Percentiles rank a stretch among this genome's conserved stretches.
phyloP scores from a whole-genome alignment of 2,113 vertebrate species.

The Oncorhynchus kisutch region DNA sequence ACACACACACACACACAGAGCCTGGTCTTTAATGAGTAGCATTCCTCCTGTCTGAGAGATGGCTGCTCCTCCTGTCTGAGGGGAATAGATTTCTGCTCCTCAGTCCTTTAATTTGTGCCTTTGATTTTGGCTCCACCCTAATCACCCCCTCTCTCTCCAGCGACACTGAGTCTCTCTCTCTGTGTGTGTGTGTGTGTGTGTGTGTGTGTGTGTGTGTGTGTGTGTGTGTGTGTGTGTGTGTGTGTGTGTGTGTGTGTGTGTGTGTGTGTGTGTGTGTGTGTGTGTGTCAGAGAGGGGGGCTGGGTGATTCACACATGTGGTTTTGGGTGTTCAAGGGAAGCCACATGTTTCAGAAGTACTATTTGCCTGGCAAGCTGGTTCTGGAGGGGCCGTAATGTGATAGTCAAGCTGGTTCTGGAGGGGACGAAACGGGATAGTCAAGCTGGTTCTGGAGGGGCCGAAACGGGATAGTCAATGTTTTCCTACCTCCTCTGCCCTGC shows the following conservation, averaged over 20 bases:
- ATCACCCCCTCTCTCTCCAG: conserved; percentile 26
- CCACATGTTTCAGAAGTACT: conserved; percentile 58
- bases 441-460: too few relatives aligned
- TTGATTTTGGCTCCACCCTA: conserved; percentile 56
- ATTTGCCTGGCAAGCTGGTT: conserved; percentile 55
- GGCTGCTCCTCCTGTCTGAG: conserved; percentile 11
- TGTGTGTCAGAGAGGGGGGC: conserved; percentile 10
- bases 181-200: not conserved
- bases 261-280: not conserved
- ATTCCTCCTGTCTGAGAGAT: conserved; percentile 31
- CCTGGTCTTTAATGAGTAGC: conserved; percentile 59
- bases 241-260: too few relatives aligned
- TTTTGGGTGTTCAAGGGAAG: conserved; percentile 54
- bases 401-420: conserved; percentile 18
- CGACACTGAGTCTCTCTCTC: conserved; percentile 21
- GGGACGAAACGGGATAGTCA: too few relatives aligned
- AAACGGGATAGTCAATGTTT: not conserved
- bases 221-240: conserved; percentile 12
- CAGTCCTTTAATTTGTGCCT: conserved; percentile 63
- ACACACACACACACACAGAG: too few relatives aligned
- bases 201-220: not conserved
- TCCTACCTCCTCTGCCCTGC: conserved; percentile 19
- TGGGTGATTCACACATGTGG: conserved; percentile 59
- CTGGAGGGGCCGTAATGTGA: not conserved
- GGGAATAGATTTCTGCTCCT: conserved; percentile 42